Base-by-base conservation (phyloP, 1,140 invertebrate genomes). In the Elymnias hypermnestra region DNA sequence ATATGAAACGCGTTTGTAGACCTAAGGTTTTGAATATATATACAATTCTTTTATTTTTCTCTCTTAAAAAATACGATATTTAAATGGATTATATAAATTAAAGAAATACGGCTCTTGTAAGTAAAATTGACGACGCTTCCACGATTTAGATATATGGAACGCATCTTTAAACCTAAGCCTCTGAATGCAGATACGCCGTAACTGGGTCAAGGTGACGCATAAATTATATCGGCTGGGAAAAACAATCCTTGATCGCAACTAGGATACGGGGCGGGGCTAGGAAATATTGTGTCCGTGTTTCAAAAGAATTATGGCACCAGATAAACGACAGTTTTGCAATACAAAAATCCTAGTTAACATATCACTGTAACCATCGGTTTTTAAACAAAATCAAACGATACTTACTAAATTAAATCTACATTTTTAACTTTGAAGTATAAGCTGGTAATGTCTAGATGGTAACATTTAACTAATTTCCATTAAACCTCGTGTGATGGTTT, bases 161-260 rank as follows among this genome's bases (percentile, higher is more conserved):
- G 47, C 47, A 50, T 28, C 31, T 43, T 43, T 51, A 42, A 42
- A 44, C 35, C 37, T 52, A 43, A 50, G 33, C 22, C 42, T 19
- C 4, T 26, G 42, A 35, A 52, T 52, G 49, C 49, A 52, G 49
- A 52, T 45, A 44, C 22, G 22, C 37, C 8, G 36, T 9, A 52
- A 52, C n/a, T 45, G 36, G 49, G 49, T 52, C 49, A 52, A 52
- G 49, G 49, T 28, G 19, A 14, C 13, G 42, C 42, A 52, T 52
- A 52, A 52, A 52, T 43, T 50, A 43, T 33, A 45, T 21, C 44
- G 36, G 49, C 12, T 36, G 36, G 49, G 49, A 52, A 45, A 52
- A 52, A 52, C 49, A 52, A 45, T 52, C 49, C 49, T 52, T 35
- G 22, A 23, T 45, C 47, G 33, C 39, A 26, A 29, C 17, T 49